A percentile compares a stretch with the other conserved stretches of the same genome.
phyloP scores from a whole-genome alignment of 2,797 vertebrate species.

The Agapornis canus region DNA sequence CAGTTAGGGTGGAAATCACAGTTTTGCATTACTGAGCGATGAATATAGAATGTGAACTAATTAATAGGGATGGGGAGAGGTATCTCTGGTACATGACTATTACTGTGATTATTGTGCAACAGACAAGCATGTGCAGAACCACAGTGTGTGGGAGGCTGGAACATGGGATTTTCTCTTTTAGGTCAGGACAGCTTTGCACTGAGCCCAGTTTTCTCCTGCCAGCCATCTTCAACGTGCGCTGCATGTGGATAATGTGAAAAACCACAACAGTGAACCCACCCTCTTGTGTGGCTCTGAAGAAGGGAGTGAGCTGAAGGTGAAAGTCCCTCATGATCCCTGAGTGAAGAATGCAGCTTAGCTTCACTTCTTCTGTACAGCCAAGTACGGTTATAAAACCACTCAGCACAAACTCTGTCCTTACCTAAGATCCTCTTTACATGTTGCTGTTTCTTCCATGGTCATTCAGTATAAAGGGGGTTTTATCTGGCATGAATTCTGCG shows the following conservation, averaged over 20 bases:
- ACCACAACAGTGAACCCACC: background rate
- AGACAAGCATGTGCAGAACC: background rate
- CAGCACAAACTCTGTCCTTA: background rate
- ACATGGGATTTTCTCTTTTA: background rate
- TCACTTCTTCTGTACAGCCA: background rate
- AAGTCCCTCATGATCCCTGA: background rate
- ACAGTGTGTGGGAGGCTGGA: constrained; percentile 17
- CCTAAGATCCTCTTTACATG: background rate
- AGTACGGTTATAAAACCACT: background rate
- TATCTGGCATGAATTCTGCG: background rate
- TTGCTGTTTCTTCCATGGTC: background rate
- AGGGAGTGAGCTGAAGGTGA: background rate
- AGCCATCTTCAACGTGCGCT: background rate
- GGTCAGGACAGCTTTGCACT: background rate
- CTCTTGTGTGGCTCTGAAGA: background rate
- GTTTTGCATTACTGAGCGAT: background rate
- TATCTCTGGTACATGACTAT: background rate
- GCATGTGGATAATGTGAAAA: constrained; percentile 2
- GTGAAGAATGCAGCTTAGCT: background rate
- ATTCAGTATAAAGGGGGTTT: background rate
- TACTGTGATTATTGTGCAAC: background rate
- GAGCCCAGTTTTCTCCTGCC: background rate
- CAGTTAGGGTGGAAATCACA: background rate
- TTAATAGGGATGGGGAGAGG: background rate
- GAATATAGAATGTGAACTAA: background rate